A percentile compares a stretch with the other conserved stretches of the same genome.
Conservation (phyloP, 2,888 invertebrate genomes). For the Nemoura dubitans region DNA sequence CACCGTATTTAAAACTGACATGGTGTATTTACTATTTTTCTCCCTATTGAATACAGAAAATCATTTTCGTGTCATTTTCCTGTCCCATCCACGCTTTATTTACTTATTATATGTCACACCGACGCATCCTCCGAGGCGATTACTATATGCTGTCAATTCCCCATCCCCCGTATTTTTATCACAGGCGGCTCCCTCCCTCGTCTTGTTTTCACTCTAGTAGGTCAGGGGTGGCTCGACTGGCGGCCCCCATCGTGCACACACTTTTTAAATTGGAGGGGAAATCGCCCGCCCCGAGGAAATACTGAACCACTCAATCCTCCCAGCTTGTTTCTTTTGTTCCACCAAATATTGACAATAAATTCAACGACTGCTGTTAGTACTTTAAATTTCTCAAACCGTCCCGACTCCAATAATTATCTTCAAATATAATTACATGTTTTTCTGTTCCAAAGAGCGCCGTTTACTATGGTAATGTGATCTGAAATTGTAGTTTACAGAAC, state of each 20-base stretch:
- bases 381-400: background rate
- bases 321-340: background rate
- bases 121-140: background rate
- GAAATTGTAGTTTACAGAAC: background rate
- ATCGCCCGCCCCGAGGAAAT: background rate
- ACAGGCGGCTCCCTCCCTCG: background rate
- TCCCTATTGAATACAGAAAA: background rate
- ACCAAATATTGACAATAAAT: background rate
- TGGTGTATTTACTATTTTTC: background rate
- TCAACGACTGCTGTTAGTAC: background rate
- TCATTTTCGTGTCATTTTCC: background rate
- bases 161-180: background rate
- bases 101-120: background rate
- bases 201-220: conserved; percentile 7
- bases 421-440: background rate
- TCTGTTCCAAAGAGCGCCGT: background rate
- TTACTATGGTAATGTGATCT: background rate
- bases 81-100: background rate
- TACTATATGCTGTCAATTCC: background rate
- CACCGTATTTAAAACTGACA: too few relatives aligned
- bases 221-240: background rate
- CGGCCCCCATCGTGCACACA: background rate
- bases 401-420: background rate
- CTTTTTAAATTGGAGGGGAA: conserved; percentile 12
- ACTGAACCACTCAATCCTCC: background rate